phyloP scores from a whole-genome alignment of 1,140 invertebrate species.

The Drosophila sulfurigaster region DNA sequence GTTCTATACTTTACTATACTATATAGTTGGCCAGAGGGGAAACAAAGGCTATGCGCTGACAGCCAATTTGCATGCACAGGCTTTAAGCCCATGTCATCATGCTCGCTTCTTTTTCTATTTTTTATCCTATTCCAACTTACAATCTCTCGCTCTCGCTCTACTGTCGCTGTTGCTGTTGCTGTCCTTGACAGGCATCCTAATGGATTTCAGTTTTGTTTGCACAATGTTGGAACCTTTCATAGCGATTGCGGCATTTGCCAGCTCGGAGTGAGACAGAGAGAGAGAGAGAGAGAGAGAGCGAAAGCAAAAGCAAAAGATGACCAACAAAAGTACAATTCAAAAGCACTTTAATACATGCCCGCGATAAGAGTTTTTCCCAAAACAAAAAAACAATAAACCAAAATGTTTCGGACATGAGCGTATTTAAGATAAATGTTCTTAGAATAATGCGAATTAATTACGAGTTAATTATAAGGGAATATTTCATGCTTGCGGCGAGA shows the following conservation, averaged over 20 bases:
- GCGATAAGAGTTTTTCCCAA: not conserved
- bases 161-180: conserved; percentile 13
- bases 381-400: no score
- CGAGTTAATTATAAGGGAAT: not conserved
- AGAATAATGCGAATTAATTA: not conserved
- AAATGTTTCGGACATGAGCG: not conserved
- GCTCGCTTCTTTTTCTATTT: conserved; percentile 8
- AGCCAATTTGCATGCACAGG: conserved; percentile 46
- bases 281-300: not conserved
- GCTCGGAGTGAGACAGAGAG: not conserved
- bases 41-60: conserved; percentile 4
- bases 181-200: conserved; percentile 52
- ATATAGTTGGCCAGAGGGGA: not conserved
- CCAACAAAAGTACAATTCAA: conserved; percentile 23
- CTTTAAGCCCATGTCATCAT: conserved; percentile 33
- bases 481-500: not conserved
- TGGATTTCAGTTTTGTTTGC: conserved; percentile 44
- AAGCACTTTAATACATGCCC: conserved; percentile 2
- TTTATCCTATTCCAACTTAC: not conserved
- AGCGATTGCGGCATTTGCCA: conserved; percentile 13
- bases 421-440: not conserved
- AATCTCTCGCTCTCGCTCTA: not conserved
- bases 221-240: conserved; percentile 29
- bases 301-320: not conserved
- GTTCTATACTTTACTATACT: conserved; percentile 3